These are phyloP conservation scores for Stenichneumon culpator DNA, from an alignment of 2,888 invertebrate genomes.

Conservation along the genomic window DNA sequence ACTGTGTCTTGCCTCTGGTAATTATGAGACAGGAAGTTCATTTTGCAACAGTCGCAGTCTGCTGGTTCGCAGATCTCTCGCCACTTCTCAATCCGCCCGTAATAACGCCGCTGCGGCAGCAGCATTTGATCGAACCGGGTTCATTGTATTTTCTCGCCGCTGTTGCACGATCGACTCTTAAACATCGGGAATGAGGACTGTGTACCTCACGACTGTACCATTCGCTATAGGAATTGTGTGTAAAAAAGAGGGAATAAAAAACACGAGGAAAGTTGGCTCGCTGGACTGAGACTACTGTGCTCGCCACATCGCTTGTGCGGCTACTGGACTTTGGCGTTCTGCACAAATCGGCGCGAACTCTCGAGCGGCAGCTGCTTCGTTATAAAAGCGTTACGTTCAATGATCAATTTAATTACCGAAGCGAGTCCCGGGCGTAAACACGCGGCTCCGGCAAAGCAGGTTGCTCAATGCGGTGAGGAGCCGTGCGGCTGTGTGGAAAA, in stretches of 20 bases:
- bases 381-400: conserved; percentile 73
- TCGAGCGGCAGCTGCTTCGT: conserved; percentile 64
- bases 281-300: conserved; percentile 6
- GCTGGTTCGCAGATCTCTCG: background rate
- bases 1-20: conserved; percentile 14
- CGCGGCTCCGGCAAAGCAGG: conserved; percentile 8
- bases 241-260: conserved; percentile 2
- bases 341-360: conserved; percentile 1
- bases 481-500: background rate
- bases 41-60: conserved; percentile 39
- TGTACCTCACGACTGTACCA: background rate
- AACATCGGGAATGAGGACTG: conserved; percentile 6
- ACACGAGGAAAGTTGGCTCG: conserved; percentile 65
- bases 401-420: conserved; percentile 72
- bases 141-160: conserved; percentile 32
- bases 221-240: conserved; percentile 33
- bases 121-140: background rate
- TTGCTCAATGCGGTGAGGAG: conserved; percentile 70
- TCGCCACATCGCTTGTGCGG: conserved; percentile 11
- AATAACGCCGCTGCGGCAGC: conserved; percentile 6
- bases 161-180: conserved; percentile 1
- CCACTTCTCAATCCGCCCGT: background rate
- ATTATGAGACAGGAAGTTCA: conserved; percentile 57
- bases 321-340: conserved; percentile 9
- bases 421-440: conserved; percentile 50